Evolutionary conservation across 1,140 invertebrate genomes (phyloP).

Genomic region (Macrobrachium nipponense): DNA sequence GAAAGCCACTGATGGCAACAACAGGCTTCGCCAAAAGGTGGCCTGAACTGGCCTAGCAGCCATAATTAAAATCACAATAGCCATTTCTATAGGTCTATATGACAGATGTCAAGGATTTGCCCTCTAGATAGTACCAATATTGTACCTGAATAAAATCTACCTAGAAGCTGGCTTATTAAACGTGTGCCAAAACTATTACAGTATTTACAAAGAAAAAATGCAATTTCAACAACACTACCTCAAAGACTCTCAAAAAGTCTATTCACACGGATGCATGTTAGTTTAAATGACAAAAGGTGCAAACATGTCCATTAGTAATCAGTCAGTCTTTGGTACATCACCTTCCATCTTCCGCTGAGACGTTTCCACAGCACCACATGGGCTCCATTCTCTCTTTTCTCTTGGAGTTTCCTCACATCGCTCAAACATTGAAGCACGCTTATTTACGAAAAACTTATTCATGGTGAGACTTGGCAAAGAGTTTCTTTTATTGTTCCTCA

Average conservation of each 20-base stretch:
- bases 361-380: slow-evolving; percentile 37
- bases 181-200: too few relatives aligned
- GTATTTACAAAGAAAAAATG: too few relatives aligned
- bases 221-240: too few relatives aligned
- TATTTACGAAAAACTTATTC: slow-evolving; percentile 56
- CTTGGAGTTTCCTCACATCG: slow-evolving; percentile 30
- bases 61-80: too few relatives aligned
- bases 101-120: too few relatives aligned
- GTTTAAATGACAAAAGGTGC: background rate
- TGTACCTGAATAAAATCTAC: too few relatives aligned
- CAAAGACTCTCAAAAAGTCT: background rate
- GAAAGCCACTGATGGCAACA: too few relatives aligned
- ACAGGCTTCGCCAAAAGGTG: too few relatives aligned
- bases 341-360: slow-evolving; percentile 54
- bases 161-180: too few relatives aligned
- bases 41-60: too few relatives aligned
- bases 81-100: too few relatives aligned
- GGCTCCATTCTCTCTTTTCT: slow-evolving; percentile 49
- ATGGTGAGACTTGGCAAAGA: slow-evolving; percentile 38
- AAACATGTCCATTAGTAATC: background rate
- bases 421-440: slow-evolving; percentile 54
- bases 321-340: slow-evolving; percentile 6
- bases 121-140: too few relatives aligned
- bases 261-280: background rate
- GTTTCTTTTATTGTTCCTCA: slow-evolving; percentile 55